Percentiles rank a stretch among this genome's conserved stretches.
phyloP scores from a whole-genome alignment of 2,113 vertebrate species.

The Pseudolaguvia tuberculata region DNA sequence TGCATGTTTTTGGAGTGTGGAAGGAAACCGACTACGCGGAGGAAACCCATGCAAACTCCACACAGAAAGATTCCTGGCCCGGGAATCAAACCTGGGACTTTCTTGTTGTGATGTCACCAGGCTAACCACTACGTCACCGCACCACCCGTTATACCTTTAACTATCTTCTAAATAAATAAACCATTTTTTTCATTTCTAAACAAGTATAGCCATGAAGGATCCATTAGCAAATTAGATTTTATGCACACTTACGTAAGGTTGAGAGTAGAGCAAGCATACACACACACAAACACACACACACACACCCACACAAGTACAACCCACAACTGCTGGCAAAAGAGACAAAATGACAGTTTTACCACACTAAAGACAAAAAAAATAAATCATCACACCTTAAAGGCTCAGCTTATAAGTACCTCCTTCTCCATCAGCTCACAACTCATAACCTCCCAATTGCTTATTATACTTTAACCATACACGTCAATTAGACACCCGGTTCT shows the following conservation, averaged over 20 bases:
- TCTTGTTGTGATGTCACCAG: too few species aligned
- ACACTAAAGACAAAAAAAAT: conserved; percentile 5
- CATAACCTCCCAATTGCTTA: conserved; percentile 12
- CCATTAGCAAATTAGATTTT: not conserved
- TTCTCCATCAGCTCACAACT: conserved; percentile 16
- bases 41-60: too few species aligned
- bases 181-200: conserved; percentile 1
- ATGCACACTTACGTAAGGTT: not conserved
- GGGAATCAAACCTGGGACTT: too few species aligned
- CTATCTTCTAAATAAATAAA: conserved; percentile 17
- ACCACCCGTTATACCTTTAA: conserved; percentile 25
- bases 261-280: not conserved
- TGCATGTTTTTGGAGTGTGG: too few species aligned
- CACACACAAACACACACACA: not conserved
- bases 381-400: conserved; percentile 3
- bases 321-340: not conserved
- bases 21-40: too few species aligned
- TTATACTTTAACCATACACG: conserved; percentile 24
- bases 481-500: conserved; percentile 27
- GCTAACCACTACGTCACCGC: too few species aligned
- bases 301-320: too few species aligned
- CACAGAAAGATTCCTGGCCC: too few species aligned
- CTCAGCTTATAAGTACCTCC: conserved; percentile 1
- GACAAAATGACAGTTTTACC: not conserved
- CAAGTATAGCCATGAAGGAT: conserved; percentile 18